A percentile compares a stretch with the other conserved stretches of the same genome.
These are phyloP conservation scores for Ladona fulva DNA, from an alignment of 1,140 invertebrate species.

Conservation along the genomic window DNA sequence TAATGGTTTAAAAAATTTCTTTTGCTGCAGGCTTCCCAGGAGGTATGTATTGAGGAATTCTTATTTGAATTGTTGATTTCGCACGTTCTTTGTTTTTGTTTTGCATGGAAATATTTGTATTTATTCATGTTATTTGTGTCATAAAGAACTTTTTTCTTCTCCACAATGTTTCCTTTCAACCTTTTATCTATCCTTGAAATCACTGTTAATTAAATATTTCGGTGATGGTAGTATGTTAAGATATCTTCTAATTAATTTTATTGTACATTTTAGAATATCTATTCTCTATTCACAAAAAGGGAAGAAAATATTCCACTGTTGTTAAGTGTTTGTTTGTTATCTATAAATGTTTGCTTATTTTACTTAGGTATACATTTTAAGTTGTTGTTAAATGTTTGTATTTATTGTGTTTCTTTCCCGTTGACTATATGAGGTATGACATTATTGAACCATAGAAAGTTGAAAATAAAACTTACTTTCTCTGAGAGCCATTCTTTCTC, in stretches of 20 bases:
- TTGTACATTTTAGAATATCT: too few relatives aligned
- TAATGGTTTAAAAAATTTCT: conserved; percentile 12
- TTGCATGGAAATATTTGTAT: not conserved
- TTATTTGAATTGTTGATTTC: not conserved
- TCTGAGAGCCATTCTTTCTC: not conserved
- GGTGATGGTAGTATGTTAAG: too few relatives aligned
- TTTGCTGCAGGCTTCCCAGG: conserved; percentile 27
- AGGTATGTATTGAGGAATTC: conserved; percentile 24
- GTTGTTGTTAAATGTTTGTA: not conserved
- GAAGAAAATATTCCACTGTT: not conserved
- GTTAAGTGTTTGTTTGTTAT: not conserved
- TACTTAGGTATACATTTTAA: not conserved
- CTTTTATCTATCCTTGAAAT: not conserved
- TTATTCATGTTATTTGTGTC: conserved; percentile 10
- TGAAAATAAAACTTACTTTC: too few relatives aligned
- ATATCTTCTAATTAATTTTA: too few relatives aligned
- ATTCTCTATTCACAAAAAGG: too few relatives aligned
- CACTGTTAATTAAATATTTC: not conserved
- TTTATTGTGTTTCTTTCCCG: not conserved
- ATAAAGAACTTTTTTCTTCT: not conserved
- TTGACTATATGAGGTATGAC: not conserved
- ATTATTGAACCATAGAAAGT: not conserved
- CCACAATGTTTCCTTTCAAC: not conserved
- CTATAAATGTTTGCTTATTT: not conserved
- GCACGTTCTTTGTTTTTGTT: conserved; percentile 1